Evolutionary conservation across 23 tunicate species (phyloP).

Genomic region (Trididemnum clinides): DNA sequence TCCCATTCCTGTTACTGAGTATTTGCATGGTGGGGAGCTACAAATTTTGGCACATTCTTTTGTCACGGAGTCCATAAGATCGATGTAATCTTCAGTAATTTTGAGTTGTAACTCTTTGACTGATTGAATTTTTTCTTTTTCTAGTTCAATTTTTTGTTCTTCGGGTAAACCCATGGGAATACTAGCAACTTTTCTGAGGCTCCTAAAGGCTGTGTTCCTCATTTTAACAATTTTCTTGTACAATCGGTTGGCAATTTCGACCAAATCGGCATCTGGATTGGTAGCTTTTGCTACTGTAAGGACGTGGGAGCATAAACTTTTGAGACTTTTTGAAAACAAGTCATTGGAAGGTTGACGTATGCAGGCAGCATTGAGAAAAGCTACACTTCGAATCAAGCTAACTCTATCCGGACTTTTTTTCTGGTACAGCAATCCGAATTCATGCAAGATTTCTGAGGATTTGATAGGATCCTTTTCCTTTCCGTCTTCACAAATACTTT

Average conservation of each 20-base stretch:
- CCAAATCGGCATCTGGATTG: neutral
- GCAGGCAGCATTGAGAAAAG: neutral
- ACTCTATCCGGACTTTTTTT: too few species aligned
- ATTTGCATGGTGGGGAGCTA: neutral
- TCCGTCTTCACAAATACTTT: too few species aligned
- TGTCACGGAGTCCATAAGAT: neutral
- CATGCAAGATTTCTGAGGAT: too few species aligned
- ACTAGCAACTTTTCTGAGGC: neutral
- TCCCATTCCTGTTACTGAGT: slow-evolving; percentile 15
- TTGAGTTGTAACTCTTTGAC: neutral
- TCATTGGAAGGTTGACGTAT: neutral
- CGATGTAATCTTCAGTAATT: slow-evolving; percentile 4
- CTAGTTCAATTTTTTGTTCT: neutral
- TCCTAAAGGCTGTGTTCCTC: neutral
- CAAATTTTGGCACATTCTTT: neutral
- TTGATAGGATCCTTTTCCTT: too few species aligned
- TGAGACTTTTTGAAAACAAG: too few species aligned
- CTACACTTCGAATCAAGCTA: neutral
- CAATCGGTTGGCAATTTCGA: neutral
- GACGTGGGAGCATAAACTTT: neutral
- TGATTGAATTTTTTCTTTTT: neutral
- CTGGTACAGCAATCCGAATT: too few species aligned
- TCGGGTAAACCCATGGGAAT: neutral
- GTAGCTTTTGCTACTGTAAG: neutral
- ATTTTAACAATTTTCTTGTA: neutral